Evolutionary conservation across 2,113 vertebrate species (phyloP).

Genomic region (Syngnathus typhle): DNA sequence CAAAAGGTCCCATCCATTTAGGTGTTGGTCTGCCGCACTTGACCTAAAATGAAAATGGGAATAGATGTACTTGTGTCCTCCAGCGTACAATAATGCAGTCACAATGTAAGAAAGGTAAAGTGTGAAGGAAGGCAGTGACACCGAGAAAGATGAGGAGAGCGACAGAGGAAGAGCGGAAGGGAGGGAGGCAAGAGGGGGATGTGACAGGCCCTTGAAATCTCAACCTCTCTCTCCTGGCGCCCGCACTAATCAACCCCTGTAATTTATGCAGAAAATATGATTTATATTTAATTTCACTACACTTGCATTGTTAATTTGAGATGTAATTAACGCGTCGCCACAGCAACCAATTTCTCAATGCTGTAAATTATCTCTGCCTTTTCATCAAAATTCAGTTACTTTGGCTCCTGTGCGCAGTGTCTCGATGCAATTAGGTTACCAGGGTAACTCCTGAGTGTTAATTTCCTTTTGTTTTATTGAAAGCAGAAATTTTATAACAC

Average conservation of each 20-base stretch:
- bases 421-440: conserved; percentile 99
- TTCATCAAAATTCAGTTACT: conserved; percentile 99
- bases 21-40: conserved; percentile 16
- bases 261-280: conserved; percentile 99
- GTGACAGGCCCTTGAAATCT: conserved; percentile 97
- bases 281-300: conserved; percentile 99
- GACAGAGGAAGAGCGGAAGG: conserved; percentile 18
- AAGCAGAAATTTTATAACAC: conserved; percentile 89
- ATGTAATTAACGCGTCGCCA: conserved; percentile 99
- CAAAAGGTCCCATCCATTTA: neutral
- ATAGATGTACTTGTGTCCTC: conserved; percentile 37
- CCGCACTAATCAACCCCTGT: conserved; percentile 99
- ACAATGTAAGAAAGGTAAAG: conserved; percentile 55
- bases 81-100: conserved; percentile 48
- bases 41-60: conserved; percentile 33
- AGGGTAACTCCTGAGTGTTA: conserved; percentile 99
- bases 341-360: conserved; percentile 99
- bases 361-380: conserved; percentile 99
- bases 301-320: conserved; percentile 99
- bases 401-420: conserved; percentile 99
- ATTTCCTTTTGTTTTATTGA: conserved; percentile 97
- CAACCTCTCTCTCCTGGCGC: conserved; percentile 99
- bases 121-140: conserved; percentile 28
- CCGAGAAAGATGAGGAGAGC: conserved; percentile 35
- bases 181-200: conserved; percentile 56